phyloP scores from a whole-genome alignment of 1,140 invertebrate genomes.

The Ladona fulva region DNA sequence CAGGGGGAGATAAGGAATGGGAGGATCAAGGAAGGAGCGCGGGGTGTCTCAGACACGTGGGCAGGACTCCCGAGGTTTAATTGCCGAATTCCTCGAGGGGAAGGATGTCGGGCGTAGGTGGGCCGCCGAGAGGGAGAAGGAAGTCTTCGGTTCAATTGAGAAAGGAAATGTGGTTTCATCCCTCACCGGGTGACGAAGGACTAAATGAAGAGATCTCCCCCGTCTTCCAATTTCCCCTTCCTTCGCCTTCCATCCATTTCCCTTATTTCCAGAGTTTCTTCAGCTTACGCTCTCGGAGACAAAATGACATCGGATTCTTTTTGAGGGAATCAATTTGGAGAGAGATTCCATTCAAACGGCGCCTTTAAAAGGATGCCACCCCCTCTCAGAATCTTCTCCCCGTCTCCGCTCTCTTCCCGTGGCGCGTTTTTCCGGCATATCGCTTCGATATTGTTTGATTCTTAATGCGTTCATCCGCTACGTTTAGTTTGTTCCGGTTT shows the following conservation, averaged over 20 bases:
- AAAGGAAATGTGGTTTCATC: constrained; percentile 5
- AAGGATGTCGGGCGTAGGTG: background rate
- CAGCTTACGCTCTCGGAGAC: background rate
- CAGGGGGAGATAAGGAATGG: background rate
- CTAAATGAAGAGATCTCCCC: constrained; percentile 4
- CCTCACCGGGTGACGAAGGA: background rate
- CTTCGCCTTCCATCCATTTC: background rate
- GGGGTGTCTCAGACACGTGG: background rate
- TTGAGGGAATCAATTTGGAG: too few relatives aligned
- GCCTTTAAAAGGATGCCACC: background rate
- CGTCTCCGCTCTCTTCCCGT: background rate
- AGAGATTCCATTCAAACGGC: too few relatives aligned
- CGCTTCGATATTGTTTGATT: background rate
- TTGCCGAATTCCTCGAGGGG: background rate
- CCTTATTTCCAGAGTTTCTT: background rate
- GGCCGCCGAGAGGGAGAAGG: background rate
- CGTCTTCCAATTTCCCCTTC: background rate
- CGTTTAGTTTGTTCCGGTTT: too few relatives aligned
- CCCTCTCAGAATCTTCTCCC: background rate
- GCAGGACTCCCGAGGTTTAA: background rate
- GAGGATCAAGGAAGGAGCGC: background rate
- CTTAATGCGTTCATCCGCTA: too few relatives aligned
- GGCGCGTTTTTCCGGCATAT: background rate
- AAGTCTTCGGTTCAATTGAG: background rate
- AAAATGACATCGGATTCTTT: background rate